Evolutionary conservation across 2,888 invertebrate species (phyloP), one percentile per base, ranked within the genome.

Genomic region (Sphaerophoria taeniata): DNA sequence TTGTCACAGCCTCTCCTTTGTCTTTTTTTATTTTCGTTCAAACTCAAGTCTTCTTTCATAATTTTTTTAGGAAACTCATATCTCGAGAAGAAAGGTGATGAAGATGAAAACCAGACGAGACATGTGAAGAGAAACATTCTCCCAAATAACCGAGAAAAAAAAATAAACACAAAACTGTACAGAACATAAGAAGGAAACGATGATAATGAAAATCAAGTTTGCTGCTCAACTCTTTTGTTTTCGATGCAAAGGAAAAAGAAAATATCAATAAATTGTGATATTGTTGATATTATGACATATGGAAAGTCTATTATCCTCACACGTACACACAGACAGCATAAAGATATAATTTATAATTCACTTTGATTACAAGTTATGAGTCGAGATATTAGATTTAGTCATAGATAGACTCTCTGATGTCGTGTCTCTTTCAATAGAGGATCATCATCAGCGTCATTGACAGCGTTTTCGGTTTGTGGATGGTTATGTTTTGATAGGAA

Each of bases 291-390:
- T 85, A 85, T 85, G 85, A 85, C 85, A 80, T 70, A 65, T 69
- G 73, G 77, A 67, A 70, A 76, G 75, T 45, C 67, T 51, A 49
- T 65, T 56, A 65, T 43, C 49, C 39, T 47, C 61, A 55, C 51
- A 65, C 45, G 49, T 39, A 76, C n/a, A 39, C 43, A 55, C 31
- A 55, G 6, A 34, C 39, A 47, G 11, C 16, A 14, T 3, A 43
- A 3, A 43, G 39, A 43, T 7, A 81, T 77, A 81, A 60, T 81
- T 85, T 85, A 85, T 81, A 85, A 77, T 85, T 85, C 85, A 81
- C 55, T 85, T 76, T 85, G 81, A 85, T 85, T 85, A 85, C 73
- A 77, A 85, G 76, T 81, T 85, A 85, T 73, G 85, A 81, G 76
- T 80, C 72, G 70, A 81, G 81, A 77, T 81, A 76, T 73, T 69